phyloP scores from a whole-genome alignment of 2,797 vertebrate species.

The Otolemur crassicaudatus region DNA sequence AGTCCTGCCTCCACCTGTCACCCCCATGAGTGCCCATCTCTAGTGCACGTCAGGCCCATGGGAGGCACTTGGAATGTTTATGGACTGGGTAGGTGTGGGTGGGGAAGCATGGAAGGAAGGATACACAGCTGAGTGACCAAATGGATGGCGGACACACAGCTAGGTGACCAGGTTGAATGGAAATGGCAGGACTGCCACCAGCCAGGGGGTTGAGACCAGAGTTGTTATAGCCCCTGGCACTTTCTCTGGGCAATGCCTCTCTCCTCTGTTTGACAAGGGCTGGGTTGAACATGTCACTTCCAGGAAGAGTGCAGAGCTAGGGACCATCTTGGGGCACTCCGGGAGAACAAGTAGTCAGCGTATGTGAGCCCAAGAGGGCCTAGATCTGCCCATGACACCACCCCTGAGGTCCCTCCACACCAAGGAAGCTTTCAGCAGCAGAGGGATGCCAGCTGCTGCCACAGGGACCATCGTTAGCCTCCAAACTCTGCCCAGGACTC shows the following conservation, averaged over 20 bases:
- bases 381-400: neutral
- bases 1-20: neutral
- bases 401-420: neutral
- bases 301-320: neutral
- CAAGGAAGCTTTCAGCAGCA: neutral
- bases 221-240: too few species aligned
- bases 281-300: neutral
- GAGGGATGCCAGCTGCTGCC: fast-evolving
- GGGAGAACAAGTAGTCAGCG: too few species aligned
- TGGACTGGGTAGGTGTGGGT: neutral
- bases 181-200: neutral
- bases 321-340: neutral
- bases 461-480: fast-evolving
- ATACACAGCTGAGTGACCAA: fast-evolving
- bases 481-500: neutral
- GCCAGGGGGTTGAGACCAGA: neutral
- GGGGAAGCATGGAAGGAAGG: fast-evolving
- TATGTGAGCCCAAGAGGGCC: neutral
- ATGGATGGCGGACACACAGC: neutral
- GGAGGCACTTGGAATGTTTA: neutral
- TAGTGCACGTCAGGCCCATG: neutral
- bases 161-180: fast-evolving
- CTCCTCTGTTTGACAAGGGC: neutral
- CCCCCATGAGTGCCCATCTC: neutral
- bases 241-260: neutral